A percentile compares a stretch with the other conserved stretches of the same genome.
Conservation (phyloP, 2,888 invertebrate species). For the Agrilus cyanescens region DNA sequence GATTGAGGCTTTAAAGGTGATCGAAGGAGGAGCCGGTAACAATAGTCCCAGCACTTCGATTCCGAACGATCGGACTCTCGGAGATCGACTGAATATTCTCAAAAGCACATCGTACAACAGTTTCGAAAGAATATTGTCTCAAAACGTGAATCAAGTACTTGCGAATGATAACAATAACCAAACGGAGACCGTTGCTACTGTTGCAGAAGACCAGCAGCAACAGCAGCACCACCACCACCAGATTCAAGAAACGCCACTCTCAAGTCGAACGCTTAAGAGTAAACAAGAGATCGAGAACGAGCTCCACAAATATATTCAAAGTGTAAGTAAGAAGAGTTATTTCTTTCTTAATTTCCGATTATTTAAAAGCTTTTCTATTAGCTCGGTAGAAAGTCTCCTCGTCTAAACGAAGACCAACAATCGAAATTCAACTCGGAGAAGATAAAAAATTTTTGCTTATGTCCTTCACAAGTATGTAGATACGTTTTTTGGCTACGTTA, state of each 20-base stretch:
- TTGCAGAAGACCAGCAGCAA: too few species aligned
- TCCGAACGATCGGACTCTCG: constrained; percentile 12
- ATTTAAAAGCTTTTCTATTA: too few species aligned
- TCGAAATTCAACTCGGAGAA: too few species aligned
- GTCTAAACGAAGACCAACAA: too few species aligned
- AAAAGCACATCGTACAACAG: constrained; percentile 26
- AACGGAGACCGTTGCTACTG: neutral
- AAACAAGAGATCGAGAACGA: constrained; percentile 30
- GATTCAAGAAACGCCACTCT: constrained; percentile 27
- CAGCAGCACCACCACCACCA: too few species aligned
- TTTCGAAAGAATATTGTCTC: constrained; percentile 24
- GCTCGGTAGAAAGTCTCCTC: too few species aligned
- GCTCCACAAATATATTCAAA: constrained; percentile 38
- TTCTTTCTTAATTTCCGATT: too few species aligned
- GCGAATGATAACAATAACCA: neutral
- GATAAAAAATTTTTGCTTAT: too few species aligned
- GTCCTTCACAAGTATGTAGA: too few species aligned
- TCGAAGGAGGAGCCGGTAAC: constrained; percentile 25
- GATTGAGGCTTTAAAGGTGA: constrained; percentile 62
- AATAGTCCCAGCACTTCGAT: constrained; percentile 21
- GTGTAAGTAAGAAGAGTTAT: constrained; percentile 33
- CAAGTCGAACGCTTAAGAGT: constrained; percentile 21
- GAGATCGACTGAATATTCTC: constrained; percentile 27
- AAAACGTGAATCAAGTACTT: constrained; percentile 2
- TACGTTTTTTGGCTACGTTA: too few species aligned